phyloP scores from a whole-genome alignment of 2,113 vertebrate genomes.

The Speoplatyrhinus poulsoni region DNA sequence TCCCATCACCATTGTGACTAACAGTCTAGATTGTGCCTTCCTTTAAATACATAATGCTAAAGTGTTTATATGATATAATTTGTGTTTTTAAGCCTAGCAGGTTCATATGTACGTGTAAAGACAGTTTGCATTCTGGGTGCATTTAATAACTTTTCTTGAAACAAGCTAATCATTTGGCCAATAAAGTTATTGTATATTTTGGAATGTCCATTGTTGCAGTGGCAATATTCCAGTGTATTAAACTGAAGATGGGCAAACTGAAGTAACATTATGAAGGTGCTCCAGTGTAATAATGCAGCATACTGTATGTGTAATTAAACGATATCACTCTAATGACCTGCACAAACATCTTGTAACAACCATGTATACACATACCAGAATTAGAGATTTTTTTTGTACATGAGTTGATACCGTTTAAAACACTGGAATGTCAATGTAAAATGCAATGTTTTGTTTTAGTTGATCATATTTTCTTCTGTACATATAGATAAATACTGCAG shows the following conservation, averaged over 20 bases:
- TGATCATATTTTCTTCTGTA: conserved; percentile 50
- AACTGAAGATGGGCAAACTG: neutral
- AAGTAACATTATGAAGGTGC: no score
- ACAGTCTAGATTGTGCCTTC: conserved; percentile 51
- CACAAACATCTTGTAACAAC: no score
- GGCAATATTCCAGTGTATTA: neutral
- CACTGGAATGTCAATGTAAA: conserved; percentile 7
- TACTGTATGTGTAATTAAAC: no score
- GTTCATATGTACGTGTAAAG: conserved; percentile 2
- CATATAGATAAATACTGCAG: conserved; percentile 25
- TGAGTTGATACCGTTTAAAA: neutral
- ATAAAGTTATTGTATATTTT: neutral
- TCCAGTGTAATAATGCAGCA: no score
- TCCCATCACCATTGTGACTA: neutral
- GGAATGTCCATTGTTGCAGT: neutral
- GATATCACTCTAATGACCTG: no score
- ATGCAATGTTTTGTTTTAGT: neutral
- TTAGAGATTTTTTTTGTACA: no score
- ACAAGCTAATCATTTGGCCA: conserved; percentile 12
- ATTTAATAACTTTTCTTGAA: conserved; percentile 31
- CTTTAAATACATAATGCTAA: neutral
- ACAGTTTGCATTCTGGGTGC: conserved; percentile 7
- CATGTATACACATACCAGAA: no score
- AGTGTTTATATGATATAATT: conserved; percentile 12
- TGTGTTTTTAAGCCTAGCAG: conserved; percentile 14